These are phyloP conservation scores for Hirudinaria manillensis DNA, from an alignment of 2,888 invertebrate genomes.

Conservation along the genomic window DNA sequence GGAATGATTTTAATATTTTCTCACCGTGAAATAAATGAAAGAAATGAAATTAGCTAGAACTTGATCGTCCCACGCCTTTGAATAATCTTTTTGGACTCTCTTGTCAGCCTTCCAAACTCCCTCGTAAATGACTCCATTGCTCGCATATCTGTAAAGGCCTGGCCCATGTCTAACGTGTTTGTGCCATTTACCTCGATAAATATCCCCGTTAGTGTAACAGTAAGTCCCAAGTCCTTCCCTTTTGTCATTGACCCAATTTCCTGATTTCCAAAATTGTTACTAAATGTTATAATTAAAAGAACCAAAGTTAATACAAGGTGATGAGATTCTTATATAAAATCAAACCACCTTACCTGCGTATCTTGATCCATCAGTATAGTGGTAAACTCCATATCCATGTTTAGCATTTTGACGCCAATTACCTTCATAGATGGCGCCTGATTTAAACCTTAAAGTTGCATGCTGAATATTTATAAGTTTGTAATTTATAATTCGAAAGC, in stretches of 20 bases:
- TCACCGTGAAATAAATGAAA: no score
- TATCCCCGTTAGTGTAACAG: conserved; percentile 52
- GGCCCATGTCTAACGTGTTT: conserved; percentile 53
- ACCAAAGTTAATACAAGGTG: conserved; percentile 20
- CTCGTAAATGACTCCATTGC: conserved; percentile 50
- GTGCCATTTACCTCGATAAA: conserved; percentile 54
- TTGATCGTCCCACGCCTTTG: no score
- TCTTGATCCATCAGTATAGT: conserved; percentile 77
- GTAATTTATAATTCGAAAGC: no score
- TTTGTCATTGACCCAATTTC: conserved; percentile 53
- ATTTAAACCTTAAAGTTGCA: conserved; percentile 46
- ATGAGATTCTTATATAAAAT: not conserved
- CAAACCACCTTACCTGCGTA: conserved; percentile 63
- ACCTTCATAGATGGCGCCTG: conserved; percentile 67
- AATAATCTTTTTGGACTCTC: conserved; percentile 36
- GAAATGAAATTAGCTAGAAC: no score
- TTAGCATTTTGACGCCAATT: conserved; percentile 70
- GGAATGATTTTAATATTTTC: no score
- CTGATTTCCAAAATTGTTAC: conserved; percentile 39
- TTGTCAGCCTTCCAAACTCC: conserved; percentile 53
- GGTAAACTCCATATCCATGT: conserved; percentile 72
- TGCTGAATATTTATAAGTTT: no score
- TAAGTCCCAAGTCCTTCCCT: conserved; percentile 53
- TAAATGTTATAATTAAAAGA: conserved; percentile 11
- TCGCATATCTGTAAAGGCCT: conserved; percentile 51